These are phyloP conservation scores for Camponotus pennsylvanicus DNA, from an alignment of 1,140 invertebrate species.

Conservation along the genomic window DNA sequence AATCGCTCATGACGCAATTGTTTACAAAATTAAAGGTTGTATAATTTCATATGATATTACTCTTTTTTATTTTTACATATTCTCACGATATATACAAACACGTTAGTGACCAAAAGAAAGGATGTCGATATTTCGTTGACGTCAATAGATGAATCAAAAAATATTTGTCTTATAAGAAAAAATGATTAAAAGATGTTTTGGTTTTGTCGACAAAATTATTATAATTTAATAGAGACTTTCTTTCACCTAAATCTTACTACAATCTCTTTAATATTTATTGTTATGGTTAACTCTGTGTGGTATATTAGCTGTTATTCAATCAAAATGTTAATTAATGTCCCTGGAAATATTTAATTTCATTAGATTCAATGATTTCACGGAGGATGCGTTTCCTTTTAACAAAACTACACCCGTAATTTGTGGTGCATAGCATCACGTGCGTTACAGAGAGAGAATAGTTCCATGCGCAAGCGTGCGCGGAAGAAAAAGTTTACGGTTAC, in stretches of 20 bases:
- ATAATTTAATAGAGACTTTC: not conserved
- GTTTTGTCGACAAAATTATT: not conserved
- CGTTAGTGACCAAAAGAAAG: not conserved
- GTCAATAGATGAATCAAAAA: not conserved
- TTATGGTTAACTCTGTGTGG: not conserved
- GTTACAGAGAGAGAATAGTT: constrained; percentile 32
- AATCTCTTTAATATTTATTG: not conserved
- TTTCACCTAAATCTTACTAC: not conserved
- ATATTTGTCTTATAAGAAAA: not conserved
- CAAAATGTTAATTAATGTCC: not conserved
- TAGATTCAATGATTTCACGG: not conserved
- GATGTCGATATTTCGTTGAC: not conserved
- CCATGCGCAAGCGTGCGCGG: constrained; percentile 20
- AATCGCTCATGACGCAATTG: constrained; percentile 23
- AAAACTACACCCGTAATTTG: not conserved
- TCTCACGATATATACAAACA: not conserved
- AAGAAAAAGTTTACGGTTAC: constrained; percentile 63
- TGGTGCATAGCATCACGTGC: constrained; percentile 5
- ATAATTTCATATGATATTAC: not conserved
- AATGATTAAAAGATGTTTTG: not conserved
- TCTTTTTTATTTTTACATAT: not conserved
- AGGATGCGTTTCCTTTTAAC: not conserved
- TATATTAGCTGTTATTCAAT: no score
- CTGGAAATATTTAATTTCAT: not conserved
- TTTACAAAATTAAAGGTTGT: not conserved